Evolutionary conservation across 2,797 vertebrate genomes (phyloP).

Genomic region (Salarias fasciatus): DNA sequence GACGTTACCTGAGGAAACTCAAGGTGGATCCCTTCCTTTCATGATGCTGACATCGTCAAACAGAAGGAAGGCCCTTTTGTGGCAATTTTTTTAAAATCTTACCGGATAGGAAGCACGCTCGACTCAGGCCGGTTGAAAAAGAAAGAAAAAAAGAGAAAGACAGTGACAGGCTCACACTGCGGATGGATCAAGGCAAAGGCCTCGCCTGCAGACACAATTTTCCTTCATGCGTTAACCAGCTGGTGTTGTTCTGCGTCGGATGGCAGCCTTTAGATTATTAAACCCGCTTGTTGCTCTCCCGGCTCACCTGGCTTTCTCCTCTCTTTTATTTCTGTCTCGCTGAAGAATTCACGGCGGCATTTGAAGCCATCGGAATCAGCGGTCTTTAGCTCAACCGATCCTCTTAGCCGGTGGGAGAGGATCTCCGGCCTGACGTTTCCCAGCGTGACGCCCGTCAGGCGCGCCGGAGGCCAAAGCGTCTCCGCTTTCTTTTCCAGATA

Average conservation of each 20-base stretch:
- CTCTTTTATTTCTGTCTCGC: conserved; percentile 31
- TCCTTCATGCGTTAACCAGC: conserved; percentile 21
- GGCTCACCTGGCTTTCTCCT: conserved; percentile 6
- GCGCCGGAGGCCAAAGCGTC: conserved; percentile 33
- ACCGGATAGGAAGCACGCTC: conserved; percentile 22
- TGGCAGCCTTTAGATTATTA: conserved; percentile 41
- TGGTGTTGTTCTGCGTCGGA: conserved; percentile 9
- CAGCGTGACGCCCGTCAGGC: conserved; percentile 43
- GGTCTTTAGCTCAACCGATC: conserved; percentile 66
- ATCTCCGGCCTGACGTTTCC: conserved; percentile 50
- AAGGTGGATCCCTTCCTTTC: conserved; percentile 33
- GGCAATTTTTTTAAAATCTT: conserved; percentile 42
- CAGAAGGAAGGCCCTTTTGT: conserved; percentile 17
- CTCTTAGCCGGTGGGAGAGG: conserved; percentile 61
- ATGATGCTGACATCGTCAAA: conserved; percentile 32
- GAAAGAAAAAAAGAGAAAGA: no score
- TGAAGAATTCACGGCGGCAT: conserved; percentile 41
- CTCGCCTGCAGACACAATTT: conserved; percentile 33
- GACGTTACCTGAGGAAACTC: conserved; percentile 18
- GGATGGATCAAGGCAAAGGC: conserved; percentile 39
- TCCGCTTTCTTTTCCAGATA: conserved; percentile 4
- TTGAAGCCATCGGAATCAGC: conserved; percentile 54
- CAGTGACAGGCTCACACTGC: conserved; percentile 25
- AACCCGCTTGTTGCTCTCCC: conserved; percentile 36
- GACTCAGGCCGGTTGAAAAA: not conserved